Conservation (phyloP, 1,140 invertebrate species). For the Cotesia vestalis region DNA sequence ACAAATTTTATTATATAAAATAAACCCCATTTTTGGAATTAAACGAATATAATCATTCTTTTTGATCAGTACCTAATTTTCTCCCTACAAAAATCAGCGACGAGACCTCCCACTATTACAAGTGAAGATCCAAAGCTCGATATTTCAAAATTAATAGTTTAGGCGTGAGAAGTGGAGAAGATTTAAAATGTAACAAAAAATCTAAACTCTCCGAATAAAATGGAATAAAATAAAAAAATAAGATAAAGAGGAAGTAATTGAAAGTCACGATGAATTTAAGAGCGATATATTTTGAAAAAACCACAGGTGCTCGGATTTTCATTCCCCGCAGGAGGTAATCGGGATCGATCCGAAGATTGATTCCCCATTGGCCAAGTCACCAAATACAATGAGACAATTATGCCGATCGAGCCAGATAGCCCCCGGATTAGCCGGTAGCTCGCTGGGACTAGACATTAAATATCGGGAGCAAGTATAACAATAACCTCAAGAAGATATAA, state of each 20-base stretch:
- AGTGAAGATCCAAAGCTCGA: no score
- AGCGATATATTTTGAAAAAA: conserved; percentile 5
- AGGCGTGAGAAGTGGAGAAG: neutral
- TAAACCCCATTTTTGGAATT: no score
- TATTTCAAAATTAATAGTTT: no score
- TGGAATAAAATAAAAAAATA: neutral
- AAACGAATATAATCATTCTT: no score
- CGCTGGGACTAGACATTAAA: neutral
- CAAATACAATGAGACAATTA: conserved; percentile 56
- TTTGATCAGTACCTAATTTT: no score
- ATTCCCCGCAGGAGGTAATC: conserved; percentile 19
- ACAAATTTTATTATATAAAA: no score
- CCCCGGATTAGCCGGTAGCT: conserved; percentile 52
- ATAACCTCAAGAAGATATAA: neutral
- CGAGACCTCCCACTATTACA: no score
- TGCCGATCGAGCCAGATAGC: conserved; percentile 49
- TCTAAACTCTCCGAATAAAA: no score
- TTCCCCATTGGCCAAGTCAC: conserved; percentile 16
- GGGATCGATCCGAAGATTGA: conserved; percentile 28
- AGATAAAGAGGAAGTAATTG: neutral
- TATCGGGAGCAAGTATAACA: no score
- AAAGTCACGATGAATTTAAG: conserved; percentile 8
- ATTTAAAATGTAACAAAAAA: conserved; percentile 11
- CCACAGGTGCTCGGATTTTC: conserved; percentile 16
- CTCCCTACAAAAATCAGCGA: no score